Conservation (phyloP, 2,113 vertebrate species). For the Paracanthobrama guichenoti region DNA sequence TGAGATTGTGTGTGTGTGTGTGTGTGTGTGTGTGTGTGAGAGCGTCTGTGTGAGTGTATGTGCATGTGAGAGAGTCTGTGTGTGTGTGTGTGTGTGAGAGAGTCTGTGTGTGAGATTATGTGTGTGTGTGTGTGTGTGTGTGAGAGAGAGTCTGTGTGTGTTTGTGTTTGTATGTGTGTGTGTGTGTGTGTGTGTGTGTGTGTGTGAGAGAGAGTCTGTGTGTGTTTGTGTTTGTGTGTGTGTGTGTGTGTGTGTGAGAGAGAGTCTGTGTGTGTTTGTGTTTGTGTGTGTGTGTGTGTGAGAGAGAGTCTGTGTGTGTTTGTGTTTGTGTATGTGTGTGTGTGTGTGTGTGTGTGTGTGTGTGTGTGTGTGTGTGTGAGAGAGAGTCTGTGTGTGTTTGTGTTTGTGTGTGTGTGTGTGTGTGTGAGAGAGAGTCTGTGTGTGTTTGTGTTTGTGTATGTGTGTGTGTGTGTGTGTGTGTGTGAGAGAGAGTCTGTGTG, state of each 20-base stretch:
- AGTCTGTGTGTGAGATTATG: too few species aligned
- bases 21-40: conserved; percentile 12
- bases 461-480: background rate
- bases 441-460: too few species aligned
- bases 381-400: too few species aligned
- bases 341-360: conserved; percentile 15
- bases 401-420: too few species aligned
- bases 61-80: too few species aligned
- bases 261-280: background rate
- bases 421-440: too few species aligned
- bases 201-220: background rate
- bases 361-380: background rate
- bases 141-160: background rate
- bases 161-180: conserved; percentile 8
- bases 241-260: background rate
- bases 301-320: background rate
- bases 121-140: conserved; percentile 16
- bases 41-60: background rate
- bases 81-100: conserved; percentile 14
- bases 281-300: background rate
- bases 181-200: conserved; percentile 17
- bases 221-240: background rate
- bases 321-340: conserved; percentile 3
- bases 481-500: conserved; percentile 37
- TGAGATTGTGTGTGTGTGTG: background rate